A percentile compares a stretch with the other conserved stretches of the same genome.
Evolutionary conservation across 2,113 vertebrate genomes (phyloP).

Genomic region (Daphoenositta chrysoptera): DNA sequence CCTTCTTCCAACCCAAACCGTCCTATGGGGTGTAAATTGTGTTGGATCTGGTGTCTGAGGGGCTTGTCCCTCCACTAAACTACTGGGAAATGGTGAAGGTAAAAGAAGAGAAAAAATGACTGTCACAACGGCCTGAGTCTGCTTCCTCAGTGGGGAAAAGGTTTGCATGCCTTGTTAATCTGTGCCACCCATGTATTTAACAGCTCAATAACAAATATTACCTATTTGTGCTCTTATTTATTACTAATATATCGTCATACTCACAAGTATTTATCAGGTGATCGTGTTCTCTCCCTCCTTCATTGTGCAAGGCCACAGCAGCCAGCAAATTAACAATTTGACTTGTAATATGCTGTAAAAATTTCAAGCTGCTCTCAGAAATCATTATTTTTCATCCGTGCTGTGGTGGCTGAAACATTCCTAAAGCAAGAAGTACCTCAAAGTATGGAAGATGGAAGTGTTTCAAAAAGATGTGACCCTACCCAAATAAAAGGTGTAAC

Average conservation of each 20-base stretch:
- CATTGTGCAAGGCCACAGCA: not conserved
- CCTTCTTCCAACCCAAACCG: not conserved
- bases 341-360: not conserved
- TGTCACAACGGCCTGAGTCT: not conserved
- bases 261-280: not conserved
- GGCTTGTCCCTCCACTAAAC: not conserved
- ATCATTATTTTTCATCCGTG: not conserved
- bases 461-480: not conserved
- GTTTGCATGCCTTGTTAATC: not conserved
- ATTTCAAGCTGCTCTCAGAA: not conserved
- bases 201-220: not conserved
- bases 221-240: not conserved
- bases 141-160: not conserved
- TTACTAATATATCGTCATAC: not conserved
- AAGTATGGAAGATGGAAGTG: not conserved
- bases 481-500: accelerated
- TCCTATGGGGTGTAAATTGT: accelerated
- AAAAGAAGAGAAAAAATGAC: not conserved
- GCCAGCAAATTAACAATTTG: not conserved
- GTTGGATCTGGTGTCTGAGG: not conserved
- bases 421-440: not conserved
- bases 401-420: not conserved
- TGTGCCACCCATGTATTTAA: not conserved
- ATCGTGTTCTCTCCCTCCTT: not conserved
- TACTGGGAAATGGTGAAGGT: not conserved